Conservation (phyloP, 2,797 vertebrate species). For the Balearica regulorum region DNA sequence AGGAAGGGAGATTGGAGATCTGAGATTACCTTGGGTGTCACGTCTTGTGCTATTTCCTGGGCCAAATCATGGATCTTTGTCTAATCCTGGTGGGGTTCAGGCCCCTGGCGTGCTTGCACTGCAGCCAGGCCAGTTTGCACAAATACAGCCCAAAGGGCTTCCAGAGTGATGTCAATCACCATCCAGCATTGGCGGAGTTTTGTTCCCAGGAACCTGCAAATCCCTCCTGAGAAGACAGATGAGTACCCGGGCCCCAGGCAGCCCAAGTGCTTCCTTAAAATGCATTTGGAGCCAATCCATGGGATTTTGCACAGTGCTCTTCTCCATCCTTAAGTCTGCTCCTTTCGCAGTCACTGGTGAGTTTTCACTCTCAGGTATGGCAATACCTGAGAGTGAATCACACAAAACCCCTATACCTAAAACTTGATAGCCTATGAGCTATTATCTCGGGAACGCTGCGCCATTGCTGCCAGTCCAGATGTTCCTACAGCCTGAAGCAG, state of each 20-base stretch:
- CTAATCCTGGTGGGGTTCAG: not conserved
- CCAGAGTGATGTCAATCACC: not conserved
- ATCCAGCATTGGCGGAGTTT: not conserved
- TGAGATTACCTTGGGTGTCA: not conserved
- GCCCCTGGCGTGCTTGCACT: not conserved
- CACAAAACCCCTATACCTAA: not conserved
- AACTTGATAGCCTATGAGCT: not conserved
- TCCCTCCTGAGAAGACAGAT: not conserved
- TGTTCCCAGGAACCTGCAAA: slow-evolving; percentile 18
- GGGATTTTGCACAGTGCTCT: not conserved
- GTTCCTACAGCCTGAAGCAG: not conserved
- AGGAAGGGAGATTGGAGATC: not conserved
- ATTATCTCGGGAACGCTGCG: fast-evolving
- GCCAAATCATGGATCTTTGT: not conserved
- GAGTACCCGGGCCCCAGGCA: not conserved
- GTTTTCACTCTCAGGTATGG: not conserved
- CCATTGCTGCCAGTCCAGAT: not conserved
- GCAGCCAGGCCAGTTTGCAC: not conserved
- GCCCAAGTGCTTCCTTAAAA: not conserved
- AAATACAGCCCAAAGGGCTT: not conserved
- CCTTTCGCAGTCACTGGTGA: not conserved
- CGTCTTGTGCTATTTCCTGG: not conserved
- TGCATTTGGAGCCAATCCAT: not conserved
- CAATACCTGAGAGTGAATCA: not conserved
- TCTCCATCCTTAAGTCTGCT: not conserved